Evolutionary conservation across 2,888 invertebrate genomes (phyloP).

Genomic region (Temnothorax rugatulus): DNA sequence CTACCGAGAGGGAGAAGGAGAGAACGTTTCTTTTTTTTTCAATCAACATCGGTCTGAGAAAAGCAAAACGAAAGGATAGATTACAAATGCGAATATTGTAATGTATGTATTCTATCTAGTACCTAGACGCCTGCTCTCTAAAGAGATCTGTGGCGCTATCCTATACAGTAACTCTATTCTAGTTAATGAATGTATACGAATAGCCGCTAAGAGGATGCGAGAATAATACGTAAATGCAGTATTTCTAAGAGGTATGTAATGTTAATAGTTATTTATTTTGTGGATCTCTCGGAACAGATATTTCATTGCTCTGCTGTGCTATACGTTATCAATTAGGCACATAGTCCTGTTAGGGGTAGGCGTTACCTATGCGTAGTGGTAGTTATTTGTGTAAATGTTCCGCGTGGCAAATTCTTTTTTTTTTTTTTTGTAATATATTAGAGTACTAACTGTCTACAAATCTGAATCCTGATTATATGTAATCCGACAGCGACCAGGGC

Average conservation of each 20-base stretch:
- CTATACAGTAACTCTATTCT: slow-evolving; percentile 82
- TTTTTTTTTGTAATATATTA: slow-evolving; percentile 85
- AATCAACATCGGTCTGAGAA: slow-evolving; percentile 26
- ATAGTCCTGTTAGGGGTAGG: slow-evolving; percentile 75
- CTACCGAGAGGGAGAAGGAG: slow-evolving; percentile 18
- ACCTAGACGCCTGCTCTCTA: slow-evolving; percentile 75
- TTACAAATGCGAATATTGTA: slow-evolving; percentile 68
- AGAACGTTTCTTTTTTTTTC: slow-evolving; percentile 25
- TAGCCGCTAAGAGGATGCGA: slow-evolving; percentile 83
- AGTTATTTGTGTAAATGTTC: slow-evolving; percentile 83
- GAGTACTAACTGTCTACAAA: slow-evolving; percentile 77
- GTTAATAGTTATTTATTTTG: slow-evolving; percentile 86
- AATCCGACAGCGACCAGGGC: slow-evolving; percentile 82
- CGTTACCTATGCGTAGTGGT: slow-evolving; percentile 79
- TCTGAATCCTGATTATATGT: slow-evolving; percentile 79
- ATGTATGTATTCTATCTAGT: slow-evolving; percentile 82
- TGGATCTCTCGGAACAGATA: slow-evolving; percentile 83
- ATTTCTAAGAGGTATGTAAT: slow-evolving; percentile 86
- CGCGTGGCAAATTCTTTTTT: slow-evolving; percentile 77
- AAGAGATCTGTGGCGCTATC: slow-evolving; percentile 73
- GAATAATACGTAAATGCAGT: slow-evolving; percentile 81
- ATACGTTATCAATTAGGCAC: slow-evolving; percentile 70
- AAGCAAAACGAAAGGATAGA: slow-evolving; percentile 55
- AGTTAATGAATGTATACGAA: slow-evolving; percentile 86
- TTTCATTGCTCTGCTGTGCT: slow-evolving; percentile 84